Conservation (phyloP, 1,140 invertebrate species). For the Campoletis sonorensis region DNA sequence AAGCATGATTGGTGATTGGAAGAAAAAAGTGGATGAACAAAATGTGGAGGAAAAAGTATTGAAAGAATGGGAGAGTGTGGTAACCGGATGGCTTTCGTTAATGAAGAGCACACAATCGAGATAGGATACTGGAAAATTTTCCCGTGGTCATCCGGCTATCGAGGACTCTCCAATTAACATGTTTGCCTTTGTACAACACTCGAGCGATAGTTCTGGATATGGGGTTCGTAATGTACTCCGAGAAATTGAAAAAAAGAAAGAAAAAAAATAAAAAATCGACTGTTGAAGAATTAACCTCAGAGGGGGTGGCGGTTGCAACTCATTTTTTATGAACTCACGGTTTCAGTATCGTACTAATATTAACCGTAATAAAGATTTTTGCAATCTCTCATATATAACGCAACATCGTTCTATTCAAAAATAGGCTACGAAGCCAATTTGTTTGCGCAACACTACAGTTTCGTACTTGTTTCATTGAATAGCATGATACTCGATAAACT, state of each 20-base stretch:
- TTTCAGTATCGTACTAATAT: background rate
- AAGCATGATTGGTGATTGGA: background rate
- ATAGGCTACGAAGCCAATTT: background rate
- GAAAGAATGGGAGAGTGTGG: background rate
- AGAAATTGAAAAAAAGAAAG: too few species aligned
- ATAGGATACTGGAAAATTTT: background rate
- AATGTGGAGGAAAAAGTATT: background rate
- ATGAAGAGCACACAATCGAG: conserved; percentile 23
- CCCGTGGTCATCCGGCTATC: conserved; percentile 1
- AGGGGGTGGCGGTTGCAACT: background rate
- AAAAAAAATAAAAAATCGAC: background rate
- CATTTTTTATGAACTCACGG: background rate
- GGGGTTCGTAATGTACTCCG: background rate
- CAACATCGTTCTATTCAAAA: background rate
- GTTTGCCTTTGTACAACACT: conserved; percentile 8
- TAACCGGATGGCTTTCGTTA: background rate
- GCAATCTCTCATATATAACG: background rate
- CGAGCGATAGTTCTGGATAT: background rate
- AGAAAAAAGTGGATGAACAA: background rate
- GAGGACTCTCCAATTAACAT: conserved; percentile 22
- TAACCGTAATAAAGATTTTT: background rate
- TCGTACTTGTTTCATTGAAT: background rate
- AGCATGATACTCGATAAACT: background rate
- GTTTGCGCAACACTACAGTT: background rate
- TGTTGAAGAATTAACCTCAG: background rate